Percentiles rank a stretch among this genome's conserved stretches.
phyloP scores from a whole-genome alignment of 2,797 vertebrate genomes.

The Capromys pilorides region DNA sequence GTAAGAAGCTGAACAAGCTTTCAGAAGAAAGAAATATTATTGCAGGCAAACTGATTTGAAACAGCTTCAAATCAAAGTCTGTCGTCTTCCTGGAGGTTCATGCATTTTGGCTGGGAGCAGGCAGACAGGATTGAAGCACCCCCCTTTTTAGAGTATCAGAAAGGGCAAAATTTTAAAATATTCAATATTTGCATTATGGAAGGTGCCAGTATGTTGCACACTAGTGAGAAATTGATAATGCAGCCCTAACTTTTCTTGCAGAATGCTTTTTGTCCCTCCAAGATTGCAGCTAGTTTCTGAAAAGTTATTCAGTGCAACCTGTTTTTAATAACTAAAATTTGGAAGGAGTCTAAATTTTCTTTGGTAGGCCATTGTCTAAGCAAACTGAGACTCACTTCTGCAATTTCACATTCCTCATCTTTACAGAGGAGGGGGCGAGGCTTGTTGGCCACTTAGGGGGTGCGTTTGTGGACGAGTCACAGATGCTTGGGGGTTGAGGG shows the following conservation, averaged over 20 bases:
- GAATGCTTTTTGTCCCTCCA: background rate
- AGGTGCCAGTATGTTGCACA: no score
- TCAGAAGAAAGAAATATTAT: background rate
- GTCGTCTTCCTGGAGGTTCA: background rate
- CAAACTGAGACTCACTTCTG: background rate
- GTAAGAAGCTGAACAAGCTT: background rate
- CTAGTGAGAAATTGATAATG: background rate
- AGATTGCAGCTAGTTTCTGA: background rate
- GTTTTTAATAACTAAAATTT: background rate
- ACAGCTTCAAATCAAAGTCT: no score
- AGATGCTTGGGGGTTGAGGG: accelerated
- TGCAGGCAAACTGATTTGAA: background rate
- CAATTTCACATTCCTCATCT: background rate
- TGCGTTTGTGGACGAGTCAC: background rate
- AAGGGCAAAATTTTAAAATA: background rate
- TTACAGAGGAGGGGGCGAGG: background rate
- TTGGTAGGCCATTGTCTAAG: background rate
- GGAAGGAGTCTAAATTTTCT: background rate
- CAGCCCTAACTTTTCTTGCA: background rate
- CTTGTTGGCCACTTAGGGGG: no score
- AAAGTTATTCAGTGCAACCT: background rate
- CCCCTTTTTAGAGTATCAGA: background rate
- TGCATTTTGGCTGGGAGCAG: background rate
- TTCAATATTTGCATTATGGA: background rate
- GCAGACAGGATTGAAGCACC: background rate